Base-by-base conservation (phyloP, 2,888 invertebrate species). In the Coleophora flavipennella region DNA sequence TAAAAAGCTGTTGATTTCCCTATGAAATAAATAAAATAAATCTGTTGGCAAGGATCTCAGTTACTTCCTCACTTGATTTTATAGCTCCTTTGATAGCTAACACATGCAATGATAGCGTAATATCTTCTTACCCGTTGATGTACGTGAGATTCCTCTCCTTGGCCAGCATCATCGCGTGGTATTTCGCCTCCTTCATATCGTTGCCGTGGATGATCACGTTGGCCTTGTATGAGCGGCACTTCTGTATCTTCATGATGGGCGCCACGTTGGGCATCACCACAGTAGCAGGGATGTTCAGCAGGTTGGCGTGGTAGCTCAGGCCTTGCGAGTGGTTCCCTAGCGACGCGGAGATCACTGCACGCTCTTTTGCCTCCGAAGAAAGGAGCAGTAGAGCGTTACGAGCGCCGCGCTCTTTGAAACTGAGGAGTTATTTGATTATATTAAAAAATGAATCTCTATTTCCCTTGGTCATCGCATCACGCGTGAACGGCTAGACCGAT, bases 221-320 rank as follows among this genome's bases (percentile, higher is more conserved):
- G 1, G 97, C 97, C 6, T 94, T 93, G 63, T 90, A 93, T 38
- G 91, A 91, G 39, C 90, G 88, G 65, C 97, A 97, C 46, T 92
- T 91, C 60, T 94, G 91, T 36, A 97, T 92, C 81, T 97, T 98
- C 96, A 97, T 97, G 42, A 98, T 93, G 0, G 97, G 97, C 0
- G 97, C 97, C 0, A 95, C 90, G 31, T 90, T 90, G 0, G 97
- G 97, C 97, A 98, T 97, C n/a, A 98, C 94, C 4, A 98, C 95
- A 0, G 93, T 94, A 0, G 90, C 89, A 0, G 92, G 90, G 14
- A 93, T 87, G 31, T 85, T 81, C 8, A 95, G 81, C 42, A 87
- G 86, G 50, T 87, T 81, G 0, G 94, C 94, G 64, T 95, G 95
- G 66, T 92, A 95, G 49, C 91, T 90, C 35, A 95, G 62, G 0